phyloP scores from a whole-genome alignment of 2,797 vertebrate species.

The Potorous gilbertii region DNA sequence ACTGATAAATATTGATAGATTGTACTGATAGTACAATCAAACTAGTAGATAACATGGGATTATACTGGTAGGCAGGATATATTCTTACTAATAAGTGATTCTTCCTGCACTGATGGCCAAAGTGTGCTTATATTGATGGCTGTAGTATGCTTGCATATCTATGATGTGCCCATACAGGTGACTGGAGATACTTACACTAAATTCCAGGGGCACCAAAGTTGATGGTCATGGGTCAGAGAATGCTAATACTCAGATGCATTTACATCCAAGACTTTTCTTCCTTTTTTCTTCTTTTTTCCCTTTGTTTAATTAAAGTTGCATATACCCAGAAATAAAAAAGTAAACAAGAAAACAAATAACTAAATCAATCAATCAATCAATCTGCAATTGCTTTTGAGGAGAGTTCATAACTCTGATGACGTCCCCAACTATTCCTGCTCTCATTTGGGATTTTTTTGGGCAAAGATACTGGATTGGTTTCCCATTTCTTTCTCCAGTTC shows the following conservation, averaged over 20 bases:
- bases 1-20: neutral
- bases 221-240: neutral
- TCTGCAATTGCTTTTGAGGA: neutral
- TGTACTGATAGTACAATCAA: neutral
- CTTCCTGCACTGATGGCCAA: neutral
- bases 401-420: neutral
- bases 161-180: neutral
- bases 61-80: neutral
- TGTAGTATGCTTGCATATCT: neutral
- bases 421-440: neutral
- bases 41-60: neutral
- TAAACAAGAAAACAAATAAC: neutral
- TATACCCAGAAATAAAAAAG: neutral
- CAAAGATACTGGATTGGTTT: neutral
- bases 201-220: neutral
- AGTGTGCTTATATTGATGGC: neutral
- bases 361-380: neutral
- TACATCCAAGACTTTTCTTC: neutral
- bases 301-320: neutral
- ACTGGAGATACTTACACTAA: neutral
- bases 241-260: neutral
- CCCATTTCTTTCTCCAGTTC: neutral
- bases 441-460: neutral
- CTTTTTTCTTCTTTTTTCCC: neutral
- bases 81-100: neutral